Base-by-base conservation (phyloP, 64 coral and sea anemone genomes). In the Orbicella faveolata region DNA sequence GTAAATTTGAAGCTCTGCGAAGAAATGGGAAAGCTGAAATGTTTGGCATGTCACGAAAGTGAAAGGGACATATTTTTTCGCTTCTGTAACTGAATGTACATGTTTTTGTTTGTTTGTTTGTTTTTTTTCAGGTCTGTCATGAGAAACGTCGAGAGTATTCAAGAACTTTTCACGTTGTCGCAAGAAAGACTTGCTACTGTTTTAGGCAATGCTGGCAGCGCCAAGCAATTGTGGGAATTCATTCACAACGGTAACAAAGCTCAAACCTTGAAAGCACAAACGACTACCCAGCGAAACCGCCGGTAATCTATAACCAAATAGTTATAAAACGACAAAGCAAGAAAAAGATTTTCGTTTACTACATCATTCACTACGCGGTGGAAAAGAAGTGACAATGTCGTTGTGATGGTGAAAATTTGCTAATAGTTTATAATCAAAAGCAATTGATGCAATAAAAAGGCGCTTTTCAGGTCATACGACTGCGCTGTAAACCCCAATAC, bases 201-300 rank as follows among this genome's bases (percentile, higher is more conserved):
- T 59, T 65, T 95, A 70, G 89, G 81, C 13, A 95, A 95, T 57
- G 64, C 81, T 23, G 73, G 12, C 36, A 87, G 63, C 34, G 93
- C 93, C 0, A 95, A 95, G 62, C 51, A 70, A 23, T 66, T 95
- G 9, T 95, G 93, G 93, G 89, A 95, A 51, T 95, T 95, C 21
- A 79, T 95, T 57, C 93, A 95, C 51, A 33, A 16, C 2, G 86
- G 87, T 12, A 84, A 61, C 18, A 90, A 75, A 80, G 36, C 55
- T 64, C 57, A 19, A 39, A 18, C 3, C 44, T 48, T 18, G 26
- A 82, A 82, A 34, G 16, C 14, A 9, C 53, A 21, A 64, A 64
- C 34, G 1, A 35, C 79, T 59, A 59, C 55, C 15, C 15, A 59
- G 15, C 55, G 55, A 59, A 59, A 1, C 55, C 55, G 55, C 0